phyloP scores from a whole-genome alignment of 2,113 vertebrate species.

The Myanophis thanlyinensis region DNA sequence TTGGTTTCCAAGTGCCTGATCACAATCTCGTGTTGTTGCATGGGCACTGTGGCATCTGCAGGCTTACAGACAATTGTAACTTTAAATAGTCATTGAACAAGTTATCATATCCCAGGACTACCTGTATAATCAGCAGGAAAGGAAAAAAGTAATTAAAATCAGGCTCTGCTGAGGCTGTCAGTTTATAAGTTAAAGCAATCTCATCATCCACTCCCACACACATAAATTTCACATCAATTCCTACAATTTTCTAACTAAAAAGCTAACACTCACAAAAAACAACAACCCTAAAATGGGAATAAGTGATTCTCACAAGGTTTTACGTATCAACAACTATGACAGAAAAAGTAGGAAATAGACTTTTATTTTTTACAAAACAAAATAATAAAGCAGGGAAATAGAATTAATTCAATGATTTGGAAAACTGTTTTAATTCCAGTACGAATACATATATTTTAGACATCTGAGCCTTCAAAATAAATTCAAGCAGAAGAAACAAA shows the following conservation, averaged over 20 bases:
- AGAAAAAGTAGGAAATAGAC: neutral
- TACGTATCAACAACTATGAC: neutral
- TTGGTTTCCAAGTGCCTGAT: neutral
- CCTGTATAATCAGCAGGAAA: neutral
- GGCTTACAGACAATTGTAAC: neutral
- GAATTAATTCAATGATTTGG: neutral
- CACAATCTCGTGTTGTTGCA: neutral
- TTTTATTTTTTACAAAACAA: neutral
- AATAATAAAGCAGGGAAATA: neutral
- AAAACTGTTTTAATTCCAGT: neutral
- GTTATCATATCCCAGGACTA: neutral
- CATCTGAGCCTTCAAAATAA: neutral
- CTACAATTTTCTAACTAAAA: neutral
- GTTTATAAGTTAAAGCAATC: neutral
- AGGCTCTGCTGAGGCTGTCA: neutral
- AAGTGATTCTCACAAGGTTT: neutral
- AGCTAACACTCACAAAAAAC: neutral
- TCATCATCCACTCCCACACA: neutral
- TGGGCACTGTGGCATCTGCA: neutral
- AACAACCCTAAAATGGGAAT: neutral
- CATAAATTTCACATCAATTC: neutral
- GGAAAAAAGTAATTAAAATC: neutral
- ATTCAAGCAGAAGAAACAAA: neutral
- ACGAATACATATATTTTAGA: neutral
- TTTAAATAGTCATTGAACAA: neutral